Conservation (phyloP, 1,140 invertebrate genomes). For the Uloborus diversus region DNA sequence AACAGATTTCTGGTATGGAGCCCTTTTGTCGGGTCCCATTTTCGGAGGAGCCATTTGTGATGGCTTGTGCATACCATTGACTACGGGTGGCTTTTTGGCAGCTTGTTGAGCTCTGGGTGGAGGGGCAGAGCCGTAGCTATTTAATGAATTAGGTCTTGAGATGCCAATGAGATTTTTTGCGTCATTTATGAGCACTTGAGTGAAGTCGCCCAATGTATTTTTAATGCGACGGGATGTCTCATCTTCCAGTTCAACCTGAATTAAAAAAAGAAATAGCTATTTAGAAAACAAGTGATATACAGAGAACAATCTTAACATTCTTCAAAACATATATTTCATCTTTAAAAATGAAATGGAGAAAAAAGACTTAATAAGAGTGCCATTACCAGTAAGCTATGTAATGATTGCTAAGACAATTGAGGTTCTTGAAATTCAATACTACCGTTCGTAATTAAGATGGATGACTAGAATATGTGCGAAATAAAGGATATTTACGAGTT, state of each 20-base stretch:
- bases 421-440: too few relatives aligned
- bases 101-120: background rate
- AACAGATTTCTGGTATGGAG: background rate
- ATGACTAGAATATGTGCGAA: too few relatives aligned
- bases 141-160: constrained; percentile 17
- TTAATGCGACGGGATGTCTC: constrained; percentile 78
- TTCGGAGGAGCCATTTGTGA: background rate
- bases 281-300: background rate
- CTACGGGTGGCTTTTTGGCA: background rate
- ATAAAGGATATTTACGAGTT: too few relatives aligned
- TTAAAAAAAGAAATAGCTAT: background rate
- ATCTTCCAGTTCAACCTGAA: constrained; percentile 67
- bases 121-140: background rate
- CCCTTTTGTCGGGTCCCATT: constrained; percentile 26
- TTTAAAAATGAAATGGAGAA: too few relatives aligned
- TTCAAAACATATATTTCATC: too few relatives aligned
- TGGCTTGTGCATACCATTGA: background rate
- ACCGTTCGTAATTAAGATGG: too few relatives aligned
- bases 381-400: too few relatives aligned
- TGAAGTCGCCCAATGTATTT: constrained; percentile 77
- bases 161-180: constrained; percentile 76
- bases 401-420: too few relatives aligned
- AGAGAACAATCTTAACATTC: too few relatives aligned
- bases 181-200: constrained; percentile 71
- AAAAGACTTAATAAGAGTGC: too few relatives aligned